phyloP scores from a whole-genome alignment of 2,888 invertebrate species.

The Sphinx pinastri region DNA sequence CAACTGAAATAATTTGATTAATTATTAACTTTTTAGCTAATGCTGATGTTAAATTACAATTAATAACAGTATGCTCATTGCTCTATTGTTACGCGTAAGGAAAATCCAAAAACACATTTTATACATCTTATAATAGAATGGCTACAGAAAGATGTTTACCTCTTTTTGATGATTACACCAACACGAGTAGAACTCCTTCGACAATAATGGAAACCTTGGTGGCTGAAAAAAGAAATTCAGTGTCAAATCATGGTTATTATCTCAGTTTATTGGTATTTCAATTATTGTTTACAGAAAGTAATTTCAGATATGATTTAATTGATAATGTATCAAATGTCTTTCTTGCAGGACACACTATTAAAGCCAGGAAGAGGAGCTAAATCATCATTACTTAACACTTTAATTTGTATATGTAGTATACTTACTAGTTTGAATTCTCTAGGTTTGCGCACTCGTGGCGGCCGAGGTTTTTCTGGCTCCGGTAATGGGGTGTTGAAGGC shows the following conservation, averaged over 20 bases:
- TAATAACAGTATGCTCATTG: no score
- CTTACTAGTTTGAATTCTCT: conserved; percentile 69
- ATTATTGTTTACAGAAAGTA: no score
- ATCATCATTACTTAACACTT: no score
- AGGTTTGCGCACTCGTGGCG: conserved; percentile 64
- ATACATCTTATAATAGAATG: not conserved
- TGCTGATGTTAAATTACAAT: no score
- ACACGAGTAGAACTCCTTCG: conserved; percentile 61
- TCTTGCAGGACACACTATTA: not conserved
- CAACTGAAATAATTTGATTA: conserved; percentile 47
- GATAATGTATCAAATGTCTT: no score
- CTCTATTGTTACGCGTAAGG: no score
- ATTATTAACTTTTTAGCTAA: no score
- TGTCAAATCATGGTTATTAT: no score
- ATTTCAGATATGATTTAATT: no score
- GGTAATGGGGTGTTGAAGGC: conserved; percentile 67
- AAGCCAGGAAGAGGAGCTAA: no score
- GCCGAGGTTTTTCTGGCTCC: conserved; percentile 65
- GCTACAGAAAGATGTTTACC: conserved; percentile 45
- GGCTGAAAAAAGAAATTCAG: conserved; percentile 50
- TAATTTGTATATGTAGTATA: not conserved
- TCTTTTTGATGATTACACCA: conserved; percentile 78
- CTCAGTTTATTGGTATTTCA: no score
- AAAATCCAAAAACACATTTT: not conserved
- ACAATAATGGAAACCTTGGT: conserved; percentile 65